Percentiles rank a stretch among this genome's conserved stretches.
Evolutionary conservation across 2,888 invertebrate genomes (phyloP).

Genomic region (Diadromus collaris): DNA sequence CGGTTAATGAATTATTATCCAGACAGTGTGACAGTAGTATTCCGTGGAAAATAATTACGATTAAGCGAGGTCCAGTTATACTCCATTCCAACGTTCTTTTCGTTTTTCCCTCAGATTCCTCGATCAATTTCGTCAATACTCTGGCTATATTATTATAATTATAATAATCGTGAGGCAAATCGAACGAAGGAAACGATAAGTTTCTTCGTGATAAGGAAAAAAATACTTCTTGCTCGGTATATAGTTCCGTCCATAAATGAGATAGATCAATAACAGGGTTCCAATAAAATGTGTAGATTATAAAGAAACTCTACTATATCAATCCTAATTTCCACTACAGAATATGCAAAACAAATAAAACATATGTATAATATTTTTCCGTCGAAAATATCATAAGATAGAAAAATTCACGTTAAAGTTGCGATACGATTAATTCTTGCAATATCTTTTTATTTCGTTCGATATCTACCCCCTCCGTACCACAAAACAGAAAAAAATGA

Average conservation of each 20-base stretch:
- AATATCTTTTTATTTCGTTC: neutral
- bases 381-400: neutral
- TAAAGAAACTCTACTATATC: too few relatives aligned
- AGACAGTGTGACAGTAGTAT: neutral
- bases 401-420: neutral
- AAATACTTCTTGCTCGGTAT: too few relatives aligned
- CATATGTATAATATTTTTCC: neutral
- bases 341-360: neutral
- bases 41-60: neutral
- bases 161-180: too few relatives aligned
- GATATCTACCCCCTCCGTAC: neutral
- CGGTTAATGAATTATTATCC: neutral
- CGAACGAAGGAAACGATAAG: too few relatives aligned
- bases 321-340: too few relatives aligned
- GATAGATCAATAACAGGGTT: too few relatives aligned
- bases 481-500: neutral
- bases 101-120: neutral
- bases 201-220: too few relatives aligned
- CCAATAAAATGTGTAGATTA: too few relatives aligned
- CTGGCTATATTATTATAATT: too few relatives aligned
- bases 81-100: neutral
- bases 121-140: neutral
- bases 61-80: neutral
- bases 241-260: too few relatives aligned
- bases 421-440: slow-evolving; percentile 19